Evolutionary conservation across 2,113 vertebrate genomes (phyloP).

Genomic region (Pyrgilauda ruficollis): DNA sequence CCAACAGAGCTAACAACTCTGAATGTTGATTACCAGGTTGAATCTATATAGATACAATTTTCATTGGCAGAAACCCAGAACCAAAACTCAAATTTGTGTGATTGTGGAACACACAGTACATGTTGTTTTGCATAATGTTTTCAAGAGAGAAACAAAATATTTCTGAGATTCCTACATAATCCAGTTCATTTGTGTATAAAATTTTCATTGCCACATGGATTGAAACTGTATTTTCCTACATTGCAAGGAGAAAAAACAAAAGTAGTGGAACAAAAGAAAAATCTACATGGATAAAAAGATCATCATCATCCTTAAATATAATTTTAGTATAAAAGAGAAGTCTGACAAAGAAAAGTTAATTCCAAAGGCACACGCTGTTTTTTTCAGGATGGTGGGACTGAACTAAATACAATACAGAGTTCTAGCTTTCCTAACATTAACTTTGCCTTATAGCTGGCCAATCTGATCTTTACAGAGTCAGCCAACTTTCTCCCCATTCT

Average conservation of each 20-base stretch:
- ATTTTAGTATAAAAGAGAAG: background rate
- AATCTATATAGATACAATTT: background rate
- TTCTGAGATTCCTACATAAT: background rate
- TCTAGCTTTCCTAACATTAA: background rate
- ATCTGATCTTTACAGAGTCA: background rate
- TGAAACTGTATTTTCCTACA: background rate
- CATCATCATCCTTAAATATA: background rate
- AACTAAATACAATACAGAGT: background rate
- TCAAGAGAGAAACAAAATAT: background rate
- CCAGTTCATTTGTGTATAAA: background rate
- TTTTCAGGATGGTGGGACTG: background rate
- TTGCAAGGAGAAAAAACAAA: background rate
- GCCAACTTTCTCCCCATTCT: background rate
- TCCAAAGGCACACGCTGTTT: background rate
- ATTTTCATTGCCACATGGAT: background rate
- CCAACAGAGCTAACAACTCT: background rate
- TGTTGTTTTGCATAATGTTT: background rate
- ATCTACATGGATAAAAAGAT: background rate
- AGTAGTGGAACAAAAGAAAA: background rate
- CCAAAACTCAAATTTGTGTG: background rate
- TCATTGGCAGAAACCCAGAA: background rate
- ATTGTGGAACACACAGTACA: background rate
- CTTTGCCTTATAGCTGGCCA: background rate
- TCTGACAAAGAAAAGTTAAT: background rate
- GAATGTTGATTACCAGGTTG: background rate